Percentiles rank a stretch among this genome's conserved stretches.
These are phyloP conservation scores for Heliothis peltigera DNA, from an alignment of 2,888 invertebrate genomes.

Conservation along the genomic window DNA sequence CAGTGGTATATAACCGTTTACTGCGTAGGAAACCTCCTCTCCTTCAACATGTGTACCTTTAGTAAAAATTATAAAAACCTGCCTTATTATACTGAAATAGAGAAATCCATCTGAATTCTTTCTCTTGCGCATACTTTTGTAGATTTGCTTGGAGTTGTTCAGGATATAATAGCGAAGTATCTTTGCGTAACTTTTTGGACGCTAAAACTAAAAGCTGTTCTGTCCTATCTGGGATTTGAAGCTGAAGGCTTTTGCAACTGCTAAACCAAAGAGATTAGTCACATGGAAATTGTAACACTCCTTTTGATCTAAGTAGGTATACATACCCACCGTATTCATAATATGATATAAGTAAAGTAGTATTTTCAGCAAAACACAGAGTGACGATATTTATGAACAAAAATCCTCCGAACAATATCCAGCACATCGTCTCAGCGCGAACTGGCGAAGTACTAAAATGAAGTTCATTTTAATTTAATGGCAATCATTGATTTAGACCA, in stretches of 20 bases:
- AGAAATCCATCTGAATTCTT: neutral
- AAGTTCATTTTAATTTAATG: neutral
- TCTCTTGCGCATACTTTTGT: too few species aligned
- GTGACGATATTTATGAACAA: slow-evolving; percentile 7
- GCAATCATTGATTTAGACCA: slow-evolving; percentile 26
- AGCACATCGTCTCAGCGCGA: slow-evolving; percentile 21
- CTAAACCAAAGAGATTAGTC: too few species aligned
- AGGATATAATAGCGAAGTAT: too few species aligned
- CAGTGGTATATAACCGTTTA: slow-evolving; percentile 6
- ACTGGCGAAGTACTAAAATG: neutral
- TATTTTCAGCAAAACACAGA: neutral
- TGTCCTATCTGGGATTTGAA: too few species aligned
- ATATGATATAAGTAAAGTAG: slow-evolving; percentile 22
- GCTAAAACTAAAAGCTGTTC: too few species aligned
- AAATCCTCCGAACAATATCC: neutral
- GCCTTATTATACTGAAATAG: neutral
- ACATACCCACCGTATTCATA: slow-evolving; percentile 64
- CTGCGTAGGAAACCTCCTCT: slow-evolving; percentile 13
- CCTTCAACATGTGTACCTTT: slow-evolving; percentile 25
- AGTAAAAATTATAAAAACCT: neutral
- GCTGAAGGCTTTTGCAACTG: too few species aligned
- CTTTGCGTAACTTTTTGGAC: too few species aligned
- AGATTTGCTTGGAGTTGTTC: too few species aligned
- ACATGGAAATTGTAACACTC: too few species aligned
- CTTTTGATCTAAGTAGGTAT: neutral